Evolutionary conservation across 2,113 vertebrate species (phyloP), one percentile per base, ranked within the genome.

Genomic region (Gadus chalcogrammus): DNA sequence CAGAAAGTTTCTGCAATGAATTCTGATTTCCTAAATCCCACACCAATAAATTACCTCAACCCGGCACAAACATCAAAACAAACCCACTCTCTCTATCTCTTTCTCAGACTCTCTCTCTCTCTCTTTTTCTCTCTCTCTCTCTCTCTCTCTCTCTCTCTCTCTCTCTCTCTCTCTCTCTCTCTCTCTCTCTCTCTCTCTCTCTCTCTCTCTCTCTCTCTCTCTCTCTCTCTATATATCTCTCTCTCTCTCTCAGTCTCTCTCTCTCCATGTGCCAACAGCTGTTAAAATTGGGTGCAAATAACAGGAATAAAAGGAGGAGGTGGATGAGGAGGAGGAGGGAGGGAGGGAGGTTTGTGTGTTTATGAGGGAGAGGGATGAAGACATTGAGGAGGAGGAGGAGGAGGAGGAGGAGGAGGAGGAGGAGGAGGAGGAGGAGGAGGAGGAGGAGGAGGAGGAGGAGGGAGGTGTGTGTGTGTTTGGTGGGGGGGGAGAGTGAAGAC

Each of bases 11-110:
- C 77, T 76, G 77, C 88, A 71, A 81, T 85, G 81, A 87, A 89
- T 89, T 89, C 79, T 80, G 84, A 88, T 91, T 85, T 80, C 74
- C 76, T 82, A 84, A 92, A 90, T 89, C 88, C 83, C 86, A 76
- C 73, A 86, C 81, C 85, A 90, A 88, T 86, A 91, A 90, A 92
- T 87, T 86, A 83, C 81, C 79, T 84, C 67, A 31, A 71, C 82
- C 88, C 82, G 81, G 67, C 67, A 73, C 76, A 81, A 85, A 85
- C 80, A 84, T 85, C 77, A 81, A 81, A 88, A 89, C 82, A 80
- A 82, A 82, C 71, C 52, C 52, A 68, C 59, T 48, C 42, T 48
- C 42, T 48, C 8, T n/a, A n/a, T 48, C 42, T 48, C 42, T 48
- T 9, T 48, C 42, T 48, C 42, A 24, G 22, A 24, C 77, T 79